Evolutionary conservation across 2,888 invertebrate species (phyloP), one percentile per base, ranked within the genome.

Genomic region (Pterostichus madidus): DNA sequence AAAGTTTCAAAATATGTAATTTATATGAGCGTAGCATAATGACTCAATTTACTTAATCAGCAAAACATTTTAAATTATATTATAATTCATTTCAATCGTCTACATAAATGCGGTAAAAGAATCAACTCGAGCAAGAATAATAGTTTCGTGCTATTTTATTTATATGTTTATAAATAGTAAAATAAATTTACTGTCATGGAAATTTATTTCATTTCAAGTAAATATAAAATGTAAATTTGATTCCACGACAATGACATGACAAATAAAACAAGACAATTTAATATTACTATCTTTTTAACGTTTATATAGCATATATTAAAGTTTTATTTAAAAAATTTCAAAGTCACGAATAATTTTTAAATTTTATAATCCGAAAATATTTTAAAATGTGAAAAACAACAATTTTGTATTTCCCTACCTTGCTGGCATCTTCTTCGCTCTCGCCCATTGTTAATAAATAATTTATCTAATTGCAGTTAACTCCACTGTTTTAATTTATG

Each of bases 351-450:
- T 24, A 2, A 3, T 24, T 24, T 24, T 24, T 24, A 24, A 24
- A 24, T 24, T 24, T 24, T 24, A 24, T 24, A 24, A 24, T 24
- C 24, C 24, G 24, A 24, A 24, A 24, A 24, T 24, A 24, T 24
- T n/a, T n/a, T n/a, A n/a, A n/a, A n/a, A n/a, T n/a, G n/a, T n/a
- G n/a, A n/a, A n/a, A n/a, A n/a, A n/a, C n/a, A n/a, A n/a, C 2
- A 24, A 24, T 24, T 24, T 24, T 24, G 24, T 24, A 8, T 24
- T 13, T 17, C 24, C 44, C 32, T 75, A 75, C 79, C 79, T 79
- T 61, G 44, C 64, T 79, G 7, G 49, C 64, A 46, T 79, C 79
- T 61, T 79, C 79, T 10, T 79, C 79, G 10, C 44, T 46, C 31
- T 79, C 78, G 0, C 15, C 44, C 64, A 79, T 79, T 31, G 15